These are phyloP conservation scores for Drosophila nigromelanica DNA, from an alignment of 1,140 invertebrate genomes.

Conservation along the genomic window DNA sequence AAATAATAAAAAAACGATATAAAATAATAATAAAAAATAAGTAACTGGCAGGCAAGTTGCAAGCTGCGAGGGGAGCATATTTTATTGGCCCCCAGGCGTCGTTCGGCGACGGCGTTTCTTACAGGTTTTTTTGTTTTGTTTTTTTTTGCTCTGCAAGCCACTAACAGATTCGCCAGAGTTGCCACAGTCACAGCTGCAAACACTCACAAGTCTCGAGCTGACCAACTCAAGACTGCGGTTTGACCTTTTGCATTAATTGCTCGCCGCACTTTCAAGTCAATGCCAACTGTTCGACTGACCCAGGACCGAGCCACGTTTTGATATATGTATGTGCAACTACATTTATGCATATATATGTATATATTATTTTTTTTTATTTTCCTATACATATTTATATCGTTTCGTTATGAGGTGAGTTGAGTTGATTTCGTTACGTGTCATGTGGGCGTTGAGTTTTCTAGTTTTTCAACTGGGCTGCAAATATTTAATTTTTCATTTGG, in stretches of 20 bases:
- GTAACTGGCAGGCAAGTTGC: constrained; percentile 10
- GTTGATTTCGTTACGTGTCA: constrained; percentile 51
- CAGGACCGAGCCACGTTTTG: constrained; percentile 23
- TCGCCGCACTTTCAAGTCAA: constrained; percentile 37
- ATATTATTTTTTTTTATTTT: background rate
- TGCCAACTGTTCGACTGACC: constrained; percentile 43
- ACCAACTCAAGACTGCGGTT: constrained; percentile 18
- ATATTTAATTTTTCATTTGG: constrained; percentile 49
- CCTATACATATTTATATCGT: constrained; percentile 7
- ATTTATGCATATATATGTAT: constrained; percentile 32
- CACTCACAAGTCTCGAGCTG: constrained; percentile 3
- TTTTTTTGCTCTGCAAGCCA: constrained; percentile 1
- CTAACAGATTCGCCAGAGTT: constrained; percentile 18
- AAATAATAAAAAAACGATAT: background rate
- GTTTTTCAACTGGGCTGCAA: constrained; percentile 27
- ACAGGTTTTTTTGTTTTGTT: constrained; percentile 32
- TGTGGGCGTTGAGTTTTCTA: constrained; percentile 61
- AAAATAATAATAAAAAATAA: constrained; percentile 14
- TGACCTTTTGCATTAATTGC: constrained; percentile 79
- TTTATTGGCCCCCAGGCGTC: constrained; percentile 21
- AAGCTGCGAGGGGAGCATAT: background rate
- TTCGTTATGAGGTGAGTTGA: constrained; percentile 29
- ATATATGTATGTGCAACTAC: constrained; percentile 7
- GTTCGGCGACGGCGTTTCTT: constrained; percentile 16
- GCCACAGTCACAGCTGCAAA: constrained; percentile 24